Evolutionary conservation across 2,888 invertebrate genomes (phyloP), one percentile per base, ranked within the genome.

Genomic region (Entomobrya multifasciata): DNA sequence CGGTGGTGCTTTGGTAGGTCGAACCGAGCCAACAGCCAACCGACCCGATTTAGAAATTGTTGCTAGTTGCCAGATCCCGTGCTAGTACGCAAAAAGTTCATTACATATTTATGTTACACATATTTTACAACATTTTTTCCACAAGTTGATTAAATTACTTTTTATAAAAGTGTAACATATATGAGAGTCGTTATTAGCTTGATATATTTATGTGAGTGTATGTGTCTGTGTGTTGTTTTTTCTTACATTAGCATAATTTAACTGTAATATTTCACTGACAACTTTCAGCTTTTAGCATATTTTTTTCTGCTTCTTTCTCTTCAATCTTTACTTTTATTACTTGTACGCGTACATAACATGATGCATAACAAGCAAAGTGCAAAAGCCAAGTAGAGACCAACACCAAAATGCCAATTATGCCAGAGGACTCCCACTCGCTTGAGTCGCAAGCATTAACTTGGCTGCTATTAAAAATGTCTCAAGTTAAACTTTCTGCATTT

Each of bases 241-340:
- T 17, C 30, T n/a, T 52, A 10, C n/a, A 74, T 76, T 30, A 72
- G 17, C 72, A 72, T 72, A 76, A 76, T 76, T 76, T 41, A 27
- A 55, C 74, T 10, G 55, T 76, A 76, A 76, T 76, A 76, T 55
- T 55, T 76, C 36, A 76, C 52, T 76, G 55, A 55, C 74, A 74
- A 52, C 52, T n/a, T n/a, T n/a, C n/a, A n/a, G n/a, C n/a, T n/a
- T n/a, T n/a, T n/a, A n/a, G n/a, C n/a, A n/a, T n/a, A n/a, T n/a
- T n/a, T n/a, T n/a, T n/a, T n/a, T n/a, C n/a, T n/a, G n/a, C n/a
- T n/a, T n/a, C n/a, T n/a, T n/a, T n/a, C n/a, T n/a, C n/a, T n/a
- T n/a, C n/a, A n/a, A n/a, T n/a, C n/a, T n/a, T n/a, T n/a, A n/a
- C n/a, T n/a, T n/a, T n/a, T n/a, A 30, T 76, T 20, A 17, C 8